Conservation (phyloP, 2,888 invertebrate species). For the Onthophagus sagittarius region DNA sequence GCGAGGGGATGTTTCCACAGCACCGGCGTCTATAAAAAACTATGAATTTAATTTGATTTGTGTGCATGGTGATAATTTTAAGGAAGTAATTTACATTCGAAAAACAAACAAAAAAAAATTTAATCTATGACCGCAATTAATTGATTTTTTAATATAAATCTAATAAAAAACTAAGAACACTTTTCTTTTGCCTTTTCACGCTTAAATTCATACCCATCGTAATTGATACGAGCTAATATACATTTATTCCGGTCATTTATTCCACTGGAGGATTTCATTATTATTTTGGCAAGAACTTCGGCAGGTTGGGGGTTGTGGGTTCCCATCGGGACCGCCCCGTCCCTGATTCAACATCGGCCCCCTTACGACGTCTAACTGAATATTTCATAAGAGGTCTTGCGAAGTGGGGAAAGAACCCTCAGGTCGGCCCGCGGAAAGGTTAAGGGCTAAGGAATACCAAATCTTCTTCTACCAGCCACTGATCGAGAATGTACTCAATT, state of each 20-base stretch:
- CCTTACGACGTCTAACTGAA: constrained; percentile 6
- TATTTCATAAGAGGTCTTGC: constrained; percentile 6
- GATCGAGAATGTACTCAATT: not conserved
- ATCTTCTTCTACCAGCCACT: not conserved
- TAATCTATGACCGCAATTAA: not conserved
- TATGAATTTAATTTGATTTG: not conserved
- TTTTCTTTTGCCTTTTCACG: not conserved
- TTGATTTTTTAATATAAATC: no score
- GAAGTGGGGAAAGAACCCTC: not conserved
- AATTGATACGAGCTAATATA: constrained; percentile 30
- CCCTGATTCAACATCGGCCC: not conserved
- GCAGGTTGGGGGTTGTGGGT: constrained; percentile 1
- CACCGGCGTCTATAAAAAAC: not conserved
- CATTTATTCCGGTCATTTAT: constrained; percentile 28
- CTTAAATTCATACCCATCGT: constrained; percentile 6
- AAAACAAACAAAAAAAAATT: not conserved
- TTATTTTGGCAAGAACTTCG: constrained; percentile 32
- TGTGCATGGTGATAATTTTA: not conserved
- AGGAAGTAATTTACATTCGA: not conserved
- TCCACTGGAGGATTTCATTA: constrained; percentile 32
- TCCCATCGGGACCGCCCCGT: not conserved
- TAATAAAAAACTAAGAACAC: not conserved
- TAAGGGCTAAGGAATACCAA: not conserved
- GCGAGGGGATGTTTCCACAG: not conserved
- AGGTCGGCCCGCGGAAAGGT: not conserved